Conservation (phyloP, 30 jellyfish, hydroid and myxozoan species). For the Aurelia coerulea region DNA sequence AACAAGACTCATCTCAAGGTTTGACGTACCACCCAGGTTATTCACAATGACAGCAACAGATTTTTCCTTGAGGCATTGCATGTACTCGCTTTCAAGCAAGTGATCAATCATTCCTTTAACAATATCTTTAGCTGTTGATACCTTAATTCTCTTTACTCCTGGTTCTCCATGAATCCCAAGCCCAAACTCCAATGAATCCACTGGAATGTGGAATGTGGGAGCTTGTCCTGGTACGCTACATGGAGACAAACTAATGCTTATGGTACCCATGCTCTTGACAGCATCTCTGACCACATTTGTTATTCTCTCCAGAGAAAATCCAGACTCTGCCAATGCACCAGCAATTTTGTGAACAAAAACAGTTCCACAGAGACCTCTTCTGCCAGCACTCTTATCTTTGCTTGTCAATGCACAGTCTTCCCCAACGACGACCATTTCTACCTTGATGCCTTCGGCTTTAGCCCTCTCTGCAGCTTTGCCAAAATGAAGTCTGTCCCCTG, state of each 20-base stretch:
- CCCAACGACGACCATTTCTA: slow-evolving; percentile 94
- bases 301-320: slow-evolving; percentile 78
- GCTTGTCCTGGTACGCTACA: slow-evolving; percentile 99
- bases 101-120: slow-evolving; percentile 85
- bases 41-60: slow-evolving; percentile 77
- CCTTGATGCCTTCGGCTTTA: slow-evolving; percentile 84
- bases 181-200: slow-evolving; percentile 94
- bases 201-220: slow-evolving; percentile 77
- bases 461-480: slow-evolving; percentile 98
- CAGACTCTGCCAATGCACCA: slow-evolving; percentile 98
- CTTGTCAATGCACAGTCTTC: slow-evolving; percentile 98
- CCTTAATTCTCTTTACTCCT: slow-evolving; percentile 81
- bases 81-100: slow-evolving; percentile 62
- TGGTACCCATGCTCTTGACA: slow-evolving; percentile 83
- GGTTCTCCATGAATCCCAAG: slow-evolving; percentile 99
- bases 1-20: slow-evolving; percentile 82
- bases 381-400: slow-evolving; percentile 92
- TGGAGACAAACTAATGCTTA: slow-evolving; percentile 95
- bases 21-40: slow-evolving; percentile 93
- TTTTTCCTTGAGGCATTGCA: slow-evolving; percentile 60
- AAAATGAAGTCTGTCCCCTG: slow-evolving; percentile 98
- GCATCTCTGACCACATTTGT: slow-evolving; percentile 18
- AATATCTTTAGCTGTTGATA: slow-evolving; percentile 69
- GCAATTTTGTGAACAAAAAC: slow-evolving; percentile 92
- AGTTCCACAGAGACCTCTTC: slow-evolving; percentile 98